Evolutionary conservation across 1,140 invertebrate species (phyloP).

Genomic region (Drosophila murphyi): DNA sequence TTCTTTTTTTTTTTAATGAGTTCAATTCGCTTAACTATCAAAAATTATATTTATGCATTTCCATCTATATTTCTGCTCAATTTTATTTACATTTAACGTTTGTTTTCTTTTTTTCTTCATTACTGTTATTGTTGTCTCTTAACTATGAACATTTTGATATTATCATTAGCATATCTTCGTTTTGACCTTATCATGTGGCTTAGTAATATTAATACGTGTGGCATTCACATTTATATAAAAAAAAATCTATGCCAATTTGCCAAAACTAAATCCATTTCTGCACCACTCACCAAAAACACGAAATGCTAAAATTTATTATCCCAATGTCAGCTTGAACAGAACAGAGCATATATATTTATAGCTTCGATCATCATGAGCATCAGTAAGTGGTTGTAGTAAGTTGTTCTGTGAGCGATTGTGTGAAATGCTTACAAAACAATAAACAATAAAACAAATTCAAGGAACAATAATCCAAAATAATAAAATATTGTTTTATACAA

Average conservation of each 20-base stretch:
- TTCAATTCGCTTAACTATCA: constrained; percentile 77
- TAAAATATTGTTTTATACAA: constrained; percentile 40
- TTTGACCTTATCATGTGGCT: constrained; percentile 6
- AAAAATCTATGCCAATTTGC: constrained; percentile 61
- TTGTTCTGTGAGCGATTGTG: constrained; percentile 32
- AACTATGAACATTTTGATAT: constrained; percentile 81
- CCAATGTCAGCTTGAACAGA: constrained; percentile 45
- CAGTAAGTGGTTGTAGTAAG: constrained; percentile 17
- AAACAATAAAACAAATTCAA: neutral
- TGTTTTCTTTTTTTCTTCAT: constrained; percentile 5
- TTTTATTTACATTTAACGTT: constrained; percentile 62
- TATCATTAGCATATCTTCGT: constrained; percentile 55
- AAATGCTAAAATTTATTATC: constrained; percentile 77
- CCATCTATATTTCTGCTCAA: constrained; percentile 47
- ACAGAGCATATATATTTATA: constrained; percentile 6
- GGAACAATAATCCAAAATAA: constrained; percentile 3
- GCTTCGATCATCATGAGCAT: constrained; percentile 20
- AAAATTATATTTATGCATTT: constrained; percentile 61
- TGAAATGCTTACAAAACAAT: constrained; percentile 3
- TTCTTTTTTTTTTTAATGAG: constrained; percentile 51
- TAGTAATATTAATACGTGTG: constrained; percentile 40
- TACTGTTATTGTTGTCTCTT: constrained; percentile 56
- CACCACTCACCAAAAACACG: constrained; percentile 39
- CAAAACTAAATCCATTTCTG: constrained; percentile 62
- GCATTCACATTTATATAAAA: constrained; percentile 69